These are phyloP conservation scores for Sitobion miscanthi DNA, from an alignment of 1,140 invertebrate genomes.

Conservation along the genomic window DNA sequence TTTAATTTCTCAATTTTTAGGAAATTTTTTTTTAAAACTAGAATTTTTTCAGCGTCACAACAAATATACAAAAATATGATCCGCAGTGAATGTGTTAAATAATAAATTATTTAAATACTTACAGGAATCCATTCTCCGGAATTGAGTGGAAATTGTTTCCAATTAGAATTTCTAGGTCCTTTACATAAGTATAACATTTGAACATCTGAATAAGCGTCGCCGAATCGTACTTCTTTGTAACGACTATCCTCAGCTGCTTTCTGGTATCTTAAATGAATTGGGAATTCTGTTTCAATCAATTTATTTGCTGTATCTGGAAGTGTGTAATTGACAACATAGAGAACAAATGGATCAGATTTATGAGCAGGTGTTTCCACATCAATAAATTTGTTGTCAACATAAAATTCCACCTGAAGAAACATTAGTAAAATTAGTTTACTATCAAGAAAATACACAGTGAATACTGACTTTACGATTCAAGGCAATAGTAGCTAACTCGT, in stretches of 20 bases:
- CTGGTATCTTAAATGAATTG: slow-evolving; percentile 42
- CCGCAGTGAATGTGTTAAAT: background rate
- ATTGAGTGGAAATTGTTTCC: slow-evolving; percentile 19
- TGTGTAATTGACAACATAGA: slow-evolving; percentile 42
- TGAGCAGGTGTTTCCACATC: slow-evolving; percentile 44
- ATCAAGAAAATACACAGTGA: background rate
- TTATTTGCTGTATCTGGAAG: slow-evolving; percentile 36
- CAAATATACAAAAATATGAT: too few relatives aligned
- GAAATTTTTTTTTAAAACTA: too few relatives aligned
- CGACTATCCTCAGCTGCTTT: slow-evolving; percentile 27
- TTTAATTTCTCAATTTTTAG: too few relatives aligned
- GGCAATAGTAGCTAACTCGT: slow-evolving; percentile 22
- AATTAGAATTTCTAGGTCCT: slow-evolving; percentile 37
- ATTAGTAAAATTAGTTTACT: background rate
- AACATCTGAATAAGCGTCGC: slow-evolving; percentile 43
- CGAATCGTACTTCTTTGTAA: slow-evolving; percentile 50
- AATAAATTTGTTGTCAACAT: slow-evolving; percentile 48
- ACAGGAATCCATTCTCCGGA: slow-evolving; percentile 50
- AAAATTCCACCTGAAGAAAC: slow-evolving; percentile 42
- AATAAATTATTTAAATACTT: slow-evolving; percentile 6
- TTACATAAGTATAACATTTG: slow-evolving; percentile 49
- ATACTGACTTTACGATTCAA: slow-evolving; percentile 23
- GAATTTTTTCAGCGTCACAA: too few relatives aligned
- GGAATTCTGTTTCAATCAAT: slow-evolving; percentile 42
- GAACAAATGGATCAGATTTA: slow-evolving; percentile 48